phyloP scores from a whole-genome alignment of 2,113 vertebrate species.

The Chaetops frenatus region DNA sequence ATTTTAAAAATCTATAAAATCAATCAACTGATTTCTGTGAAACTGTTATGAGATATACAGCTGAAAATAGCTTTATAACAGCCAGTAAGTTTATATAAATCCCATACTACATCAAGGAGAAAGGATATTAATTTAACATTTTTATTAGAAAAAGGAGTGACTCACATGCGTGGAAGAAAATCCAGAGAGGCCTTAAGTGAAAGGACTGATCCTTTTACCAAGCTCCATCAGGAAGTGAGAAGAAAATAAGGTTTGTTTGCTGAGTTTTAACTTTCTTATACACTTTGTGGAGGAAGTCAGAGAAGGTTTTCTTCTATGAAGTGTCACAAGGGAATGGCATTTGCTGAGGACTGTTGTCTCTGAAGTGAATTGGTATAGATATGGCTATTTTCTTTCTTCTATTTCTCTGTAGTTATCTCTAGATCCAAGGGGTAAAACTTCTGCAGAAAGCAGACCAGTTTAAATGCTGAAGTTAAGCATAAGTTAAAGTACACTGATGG shows the following conservation, averaged over 20 bases:
- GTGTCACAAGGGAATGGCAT: background rate
- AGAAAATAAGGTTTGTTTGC: background rate
- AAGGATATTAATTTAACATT: background rate
- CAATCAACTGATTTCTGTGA: background rate
- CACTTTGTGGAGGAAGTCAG: background rate
- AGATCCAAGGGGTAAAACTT: background rate
- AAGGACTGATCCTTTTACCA: background rate
- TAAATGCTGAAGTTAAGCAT: background rate
- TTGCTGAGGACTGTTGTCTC: background rate
- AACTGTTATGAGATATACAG: background rate
- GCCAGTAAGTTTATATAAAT: background rate
- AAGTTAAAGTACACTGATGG: background rate
- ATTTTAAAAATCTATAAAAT: background rate
- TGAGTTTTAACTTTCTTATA: background rate
- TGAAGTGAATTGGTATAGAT: background rate
- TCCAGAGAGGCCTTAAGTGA: background rate
- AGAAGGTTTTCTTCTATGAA: background rate
- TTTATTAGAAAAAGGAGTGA: background rate
- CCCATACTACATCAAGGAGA: background rate
- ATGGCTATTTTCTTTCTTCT: background rate
- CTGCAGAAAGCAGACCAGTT: background rate
- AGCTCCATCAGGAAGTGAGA: background rate
- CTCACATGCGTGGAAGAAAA: background rate
- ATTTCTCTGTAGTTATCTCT: background rate
- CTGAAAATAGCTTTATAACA: background rate